Base-by-base conservation (phyloP, 1,140 invertebrate genomes). In the Asobara japonica region DNA sequence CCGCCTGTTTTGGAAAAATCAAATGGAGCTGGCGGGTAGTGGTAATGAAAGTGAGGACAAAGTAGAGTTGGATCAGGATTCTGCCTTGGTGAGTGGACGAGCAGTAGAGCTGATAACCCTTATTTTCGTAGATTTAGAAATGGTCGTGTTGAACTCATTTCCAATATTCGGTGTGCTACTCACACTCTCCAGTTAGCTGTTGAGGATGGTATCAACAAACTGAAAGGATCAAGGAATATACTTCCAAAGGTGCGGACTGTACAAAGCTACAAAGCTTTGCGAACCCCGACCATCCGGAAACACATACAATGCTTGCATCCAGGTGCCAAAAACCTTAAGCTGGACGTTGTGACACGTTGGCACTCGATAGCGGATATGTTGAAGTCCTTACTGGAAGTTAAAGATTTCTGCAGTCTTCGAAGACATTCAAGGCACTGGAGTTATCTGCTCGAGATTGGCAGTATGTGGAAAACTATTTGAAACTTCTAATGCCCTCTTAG, bases 301-400 rank as follows among this genome's bases (percentile, higher is more conserved):
- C 11, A 29, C n/a, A 2, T 45, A 3, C 16, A 20, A 3, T 51
- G 2, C 2, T 11, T 10, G 1, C 2, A 51, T 2, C 67, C 48
- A 13, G n/a, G 11, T 25, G 31, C 18, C 10, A 18, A 5, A 13
- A 72, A 60, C 30, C 64, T 51, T 4, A 13, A 18, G 16, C 20
- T 72, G n/a, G 56, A 70, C 18, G 51, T 70, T 1, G 5, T n/a
- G 20, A 70, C 51, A n/a, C 51, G 56, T 25, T 72, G 71, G 71
- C 41, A 72, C 29, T 72, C 71, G 20, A 51, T 45, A 38, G 8
- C 33, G 8, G 41, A 72, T n/a, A 72, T 72, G 64, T 27, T 72
- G n/a, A 10, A 60, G 3, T 72, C 71, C 30, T 22, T 72, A 5
- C n/a, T 72, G 18, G 27, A 56, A 8, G 48, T 71, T 0, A 30